phyloP scores from a whole-genome alignment of 2,113 vertebrate species.

The Typhlomys cinereus region DNA sequence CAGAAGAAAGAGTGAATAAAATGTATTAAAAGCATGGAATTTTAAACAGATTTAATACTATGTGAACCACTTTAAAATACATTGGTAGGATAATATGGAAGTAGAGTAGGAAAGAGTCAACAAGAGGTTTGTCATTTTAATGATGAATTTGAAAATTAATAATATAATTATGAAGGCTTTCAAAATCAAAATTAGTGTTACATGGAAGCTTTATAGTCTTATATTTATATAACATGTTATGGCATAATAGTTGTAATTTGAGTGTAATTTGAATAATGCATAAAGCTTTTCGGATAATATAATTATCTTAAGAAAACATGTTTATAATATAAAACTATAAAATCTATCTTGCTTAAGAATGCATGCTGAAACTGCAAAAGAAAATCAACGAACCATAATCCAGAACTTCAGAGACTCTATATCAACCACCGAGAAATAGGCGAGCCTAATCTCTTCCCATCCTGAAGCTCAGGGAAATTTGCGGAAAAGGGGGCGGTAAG shows the following conservation, averaged over 20 bases:
- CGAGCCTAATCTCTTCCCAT: too few relatives aligned
- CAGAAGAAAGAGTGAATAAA: slow-evolving; percentile 71
- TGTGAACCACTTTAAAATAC: slow-evolving; percentile 62
- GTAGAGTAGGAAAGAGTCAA: background rate
- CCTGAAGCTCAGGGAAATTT: too few relatives aligned
- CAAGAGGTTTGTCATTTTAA: slow-evolving; percentile 34
- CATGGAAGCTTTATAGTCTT: background rate
- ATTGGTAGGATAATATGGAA: slow-evolving; percentile 62
- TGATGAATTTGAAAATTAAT: background rate
- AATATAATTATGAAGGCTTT: background rate
- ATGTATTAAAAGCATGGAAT: slow-evolving; percentile 64
- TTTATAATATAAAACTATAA: background rate
- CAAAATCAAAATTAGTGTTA: background rate
- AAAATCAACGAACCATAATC: too few relatives aligned
- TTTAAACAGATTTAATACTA: slow-evolving; percentile 62
- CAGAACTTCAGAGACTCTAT: too few relatives aligned
- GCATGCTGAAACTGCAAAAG: too few relatives aligned
- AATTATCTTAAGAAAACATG: background rate
- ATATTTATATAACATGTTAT: background rate
- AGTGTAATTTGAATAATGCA: background rate
- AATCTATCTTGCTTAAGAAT: background rate
- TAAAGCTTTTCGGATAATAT: background rate
- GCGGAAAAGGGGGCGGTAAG: too few relatives aligned
- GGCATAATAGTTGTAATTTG: background rate
- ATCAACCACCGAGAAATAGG: too few relatives aligned